Conservation (phyloP, 1,140 invertebrate genomes). For the Euglossa dilemma region DNA sequence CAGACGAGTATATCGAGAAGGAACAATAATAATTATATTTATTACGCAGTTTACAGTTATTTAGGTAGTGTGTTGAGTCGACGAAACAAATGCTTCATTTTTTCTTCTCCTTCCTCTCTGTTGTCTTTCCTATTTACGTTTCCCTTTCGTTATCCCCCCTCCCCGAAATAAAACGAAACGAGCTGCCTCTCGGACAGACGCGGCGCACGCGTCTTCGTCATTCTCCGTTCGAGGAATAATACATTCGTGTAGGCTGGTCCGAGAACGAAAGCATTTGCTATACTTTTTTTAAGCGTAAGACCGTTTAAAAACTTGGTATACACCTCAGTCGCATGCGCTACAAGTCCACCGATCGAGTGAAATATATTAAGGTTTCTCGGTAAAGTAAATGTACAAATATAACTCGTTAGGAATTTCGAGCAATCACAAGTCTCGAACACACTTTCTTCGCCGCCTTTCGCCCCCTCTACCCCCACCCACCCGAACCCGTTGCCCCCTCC, state of each 20-base stretch:
- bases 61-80: conserved; percentile 55
- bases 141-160: background rate
- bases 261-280: conserved; percentile 57
- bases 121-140: background rate
- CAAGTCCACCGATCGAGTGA: conserved; percentile 53
- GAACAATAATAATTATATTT: conserved; percentile 57
- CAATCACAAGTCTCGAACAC: conserved; percentile 55
- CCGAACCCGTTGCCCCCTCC: background rate
- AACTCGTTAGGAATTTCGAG: conserved; percentile 52
- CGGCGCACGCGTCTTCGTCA: background rate
- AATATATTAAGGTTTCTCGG: conserved; percentile 57
- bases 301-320: conserved; percentile 51
- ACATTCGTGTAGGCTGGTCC: conserved; percentile 25
- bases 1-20: conserved; percentile 39
- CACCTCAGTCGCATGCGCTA: conserved; percentile 58
- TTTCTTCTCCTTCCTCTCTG: too few relatives aligned
- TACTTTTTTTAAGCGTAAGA: conserved; percentile 50
- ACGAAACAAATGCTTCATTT: conserved; percentile 51
- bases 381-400: conserved; percentile 63
- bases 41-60: conserved; percentile 57
- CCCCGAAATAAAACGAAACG: conserved; percentile 24
- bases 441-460: background rate
- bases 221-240: background rate
- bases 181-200: background rate
- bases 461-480: background rate